A percentile compares a stretch with the other conserved stretches of the same genome.
Conservation (phyloP, 2,113 vertebrate species). For the Nothobranchius furzeri region DNA sequence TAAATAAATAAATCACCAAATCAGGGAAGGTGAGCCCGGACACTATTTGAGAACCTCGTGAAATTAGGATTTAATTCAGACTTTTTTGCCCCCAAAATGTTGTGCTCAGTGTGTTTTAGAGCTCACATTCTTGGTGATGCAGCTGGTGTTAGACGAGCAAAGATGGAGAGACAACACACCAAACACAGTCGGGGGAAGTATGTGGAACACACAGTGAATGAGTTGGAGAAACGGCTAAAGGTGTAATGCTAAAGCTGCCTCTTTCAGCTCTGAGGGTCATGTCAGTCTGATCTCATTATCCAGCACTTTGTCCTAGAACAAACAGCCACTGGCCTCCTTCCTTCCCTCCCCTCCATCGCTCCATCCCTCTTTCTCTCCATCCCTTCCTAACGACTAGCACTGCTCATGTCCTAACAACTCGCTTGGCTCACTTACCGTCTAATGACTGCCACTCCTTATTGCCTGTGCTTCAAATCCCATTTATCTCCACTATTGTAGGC, state of each 20-base stretch:
- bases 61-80: constrained; percentile 7
- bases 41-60: not conserved
- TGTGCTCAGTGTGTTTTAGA: constrained; percentile 1
- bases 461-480: constrained; percentile 74
- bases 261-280: constrained; percentile 75
- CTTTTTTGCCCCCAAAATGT: not conserved
- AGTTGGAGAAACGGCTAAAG: constrained; percentile 53
- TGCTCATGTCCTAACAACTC: constrained; percentile 79
- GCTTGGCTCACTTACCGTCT: constrained; percentile 80
- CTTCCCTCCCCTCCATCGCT: constrained; percentile 58
- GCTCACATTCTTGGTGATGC: constrained; percentile 5
- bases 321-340: constrained; percentile 77
- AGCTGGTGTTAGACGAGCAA: constrained; percentile 20
- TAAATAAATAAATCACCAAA: too few species aligned
- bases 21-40: too few species aligned
- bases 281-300: constrained; percentile 78
- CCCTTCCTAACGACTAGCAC: constrained; percentile 73
- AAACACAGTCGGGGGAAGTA: constrained; percentile 48
- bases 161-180: constrained; percentile 15
- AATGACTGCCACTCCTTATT: constrained; percentile 79
- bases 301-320: constrained; percentile 78
- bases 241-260: constrained; percentile 73
- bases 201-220: constrained; percentile 50
- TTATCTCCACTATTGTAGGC: constrained; percentile 75
- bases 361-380: constrained; percentile 67